Percentiles rank a stretch among this genome's conserved stretches.
These are phyloP conservation scores for Papilio xuthus DNA, from an alignment of 1,140 invertebrate genomes.

Conservation along the genomic window DNA sequence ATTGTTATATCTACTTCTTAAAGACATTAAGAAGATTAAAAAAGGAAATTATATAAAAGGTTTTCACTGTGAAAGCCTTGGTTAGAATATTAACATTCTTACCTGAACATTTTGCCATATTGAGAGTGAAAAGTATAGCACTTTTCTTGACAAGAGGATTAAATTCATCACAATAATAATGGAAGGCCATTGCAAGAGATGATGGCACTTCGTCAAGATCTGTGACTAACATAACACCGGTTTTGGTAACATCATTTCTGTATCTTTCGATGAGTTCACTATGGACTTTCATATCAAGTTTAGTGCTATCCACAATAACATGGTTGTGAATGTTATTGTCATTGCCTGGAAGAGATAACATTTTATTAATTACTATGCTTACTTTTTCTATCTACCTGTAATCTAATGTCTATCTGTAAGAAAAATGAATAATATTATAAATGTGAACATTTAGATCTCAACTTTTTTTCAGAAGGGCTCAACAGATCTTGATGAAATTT, in stretches of 20 bases:
- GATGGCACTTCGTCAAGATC: constrained; percentile 75
- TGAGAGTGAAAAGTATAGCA: constrained; percentile 81
- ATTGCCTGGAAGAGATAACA: constrained; percentile 58
- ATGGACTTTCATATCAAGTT: constrained; percentile 63
- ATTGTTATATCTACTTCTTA: no score
- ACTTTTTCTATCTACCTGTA: no score
- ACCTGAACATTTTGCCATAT: constrained; percentile 61
- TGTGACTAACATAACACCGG: constrained; percentile 75
- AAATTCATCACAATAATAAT: constrained; percentile 81
- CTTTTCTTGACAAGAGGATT: constrained; percentile 76
- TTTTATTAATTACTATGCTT: background rate
- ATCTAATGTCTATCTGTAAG: no score
- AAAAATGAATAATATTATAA: no score
- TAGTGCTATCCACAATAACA: constrained; percentile 54
- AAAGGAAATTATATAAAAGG: no score
- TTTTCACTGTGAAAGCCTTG: no score
- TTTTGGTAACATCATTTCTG: constrained; percentile 54
- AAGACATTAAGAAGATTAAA: no score
- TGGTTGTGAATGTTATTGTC: constrained; percentile 49
- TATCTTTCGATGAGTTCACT: constrained; percentile 73
- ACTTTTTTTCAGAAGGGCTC: no score
- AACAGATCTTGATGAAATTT: no score
- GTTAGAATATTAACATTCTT: constrained; percentile 45
- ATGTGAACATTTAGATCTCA: no score
- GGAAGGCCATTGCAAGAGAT: constrained; percentile 79